These are phyloP conservation scores for Delichon dasypus DNA, from an alignment of 2,797 vertebrate species.

Conservation along the genomic window DNA sequence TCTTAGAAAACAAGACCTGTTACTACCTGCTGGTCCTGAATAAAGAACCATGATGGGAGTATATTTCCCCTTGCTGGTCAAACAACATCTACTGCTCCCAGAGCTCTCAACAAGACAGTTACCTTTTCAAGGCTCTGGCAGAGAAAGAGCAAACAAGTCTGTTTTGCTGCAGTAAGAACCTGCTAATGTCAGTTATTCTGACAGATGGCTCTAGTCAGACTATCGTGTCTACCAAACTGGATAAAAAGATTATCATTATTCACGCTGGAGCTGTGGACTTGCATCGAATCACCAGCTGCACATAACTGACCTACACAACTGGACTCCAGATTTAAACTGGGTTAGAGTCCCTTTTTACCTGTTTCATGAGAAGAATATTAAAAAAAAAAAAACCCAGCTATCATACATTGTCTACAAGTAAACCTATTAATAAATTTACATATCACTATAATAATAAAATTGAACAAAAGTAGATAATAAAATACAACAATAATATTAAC, in stretches of 20 bases:
- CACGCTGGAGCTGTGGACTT: neutral
- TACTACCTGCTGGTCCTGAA: neutral
- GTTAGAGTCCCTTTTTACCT: neutral
- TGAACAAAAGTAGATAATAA: neutral
- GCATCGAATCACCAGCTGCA: neutral
- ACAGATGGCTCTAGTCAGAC: neutral
- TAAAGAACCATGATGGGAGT: neutral
- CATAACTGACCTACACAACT: neutral
- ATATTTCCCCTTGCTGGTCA: neutral
- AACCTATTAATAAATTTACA: neutral
- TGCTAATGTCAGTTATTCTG: neutral
- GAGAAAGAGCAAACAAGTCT: neutral
- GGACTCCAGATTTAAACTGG: neutral
- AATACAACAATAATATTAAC: neutral
- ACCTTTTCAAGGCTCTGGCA: neutral
- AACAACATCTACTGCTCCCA: neutral
- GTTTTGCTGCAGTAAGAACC: neutral
- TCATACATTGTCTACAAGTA: neutral
- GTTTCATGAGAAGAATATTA: neutral
- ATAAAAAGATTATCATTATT: neutral
- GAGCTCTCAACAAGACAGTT: neutral
- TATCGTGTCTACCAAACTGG: rapidly evolving
- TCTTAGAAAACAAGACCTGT: neutral
- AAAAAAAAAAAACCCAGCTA: neutral
- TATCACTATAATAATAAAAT: neutral